Conservation (phyloP, 2,113 vertebrate genomes). For the Clupea harengus region DNA sequence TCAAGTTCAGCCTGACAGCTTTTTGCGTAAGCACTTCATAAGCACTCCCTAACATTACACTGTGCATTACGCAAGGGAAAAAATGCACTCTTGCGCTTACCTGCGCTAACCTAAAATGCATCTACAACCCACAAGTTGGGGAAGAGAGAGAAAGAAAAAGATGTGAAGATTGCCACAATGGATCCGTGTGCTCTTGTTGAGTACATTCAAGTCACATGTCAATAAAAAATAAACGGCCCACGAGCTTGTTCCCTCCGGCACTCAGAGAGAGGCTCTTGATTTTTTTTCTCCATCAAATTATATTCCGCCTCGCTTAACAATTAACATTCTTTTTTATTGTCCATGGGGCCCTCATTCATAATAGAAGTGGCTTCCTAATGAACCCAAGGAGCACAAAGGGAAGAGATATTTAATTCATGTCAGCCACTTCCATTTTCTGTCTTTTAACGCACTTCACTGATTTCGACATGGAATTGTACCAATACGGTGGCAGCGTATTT, state of each 20-base stretch:
- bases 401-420: conserved; percentile 72
- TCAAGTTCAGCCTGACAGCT: conserved; percentile 11
- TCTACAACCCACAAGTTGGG: background rate
- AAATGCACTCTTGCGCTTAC: background rate
- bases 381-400: conserved; percentile 51
- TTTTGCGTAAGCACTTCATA: background rate
- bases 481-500: conserved; percentile 36
- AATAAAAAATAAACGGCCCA: background rate
- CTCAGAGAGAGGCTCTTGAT: background rate
- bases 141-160: background rate
- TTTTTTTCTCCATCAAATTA: conserved; percentile 31
- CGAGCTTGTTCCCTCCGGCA: background rate
- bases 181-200: background rate
- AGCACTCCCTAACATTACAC: background rate
- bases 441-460: conserved; percentile 69
- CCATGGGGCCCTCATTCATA: conserved; percentile 59
- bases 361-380: conserved; percentile 61
- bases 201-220: background rate
- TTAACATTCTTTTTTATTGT: conserved; percentile 62
- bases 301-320: conserved; percentile 54
- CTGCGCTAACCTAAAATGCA: background rate
- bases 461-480: conserved; percentile 58
- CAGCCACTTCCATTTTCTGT: conserved; percentile 62
- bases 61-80: background rate
- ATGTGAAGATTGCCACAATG: background rate